Conservation (phyloP, 2,888 invertebrate genomes). For the Polylopha cassiicola region DNA sequence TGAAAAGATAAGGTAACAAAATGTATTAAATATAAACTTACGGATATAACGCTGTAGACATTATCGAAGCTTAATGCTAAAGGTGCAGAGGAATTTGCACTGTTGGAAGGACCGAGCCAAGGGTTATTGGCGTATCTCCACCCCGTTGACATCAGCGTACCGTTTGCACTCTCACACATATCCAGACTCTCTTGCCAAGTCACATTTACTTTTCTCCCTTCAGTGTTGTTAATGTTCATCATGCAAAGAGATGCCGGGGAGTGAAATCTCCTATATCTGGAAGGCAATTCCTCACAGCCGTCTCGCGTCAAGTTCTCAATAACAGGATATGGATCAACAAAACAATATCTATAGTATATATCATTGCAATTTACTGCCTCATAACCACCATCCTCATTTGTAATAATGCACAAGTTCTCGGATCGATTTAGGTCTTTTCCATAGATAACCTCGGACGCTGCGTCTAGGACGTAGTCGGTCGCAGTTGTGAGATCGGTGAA, state of each 20-base stretch:
- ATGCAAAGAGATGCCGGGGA: conserved; percentile 59
- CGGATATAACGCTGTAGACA: conserved; percentile 36
- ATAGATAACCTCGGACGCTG: conserved; percentile 42
- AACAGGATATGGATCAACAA: conserved; percentile 50
- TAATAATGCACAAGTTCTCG: conserved; percentile 54
- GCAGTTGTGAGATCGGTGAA: conserved; percentile 54
- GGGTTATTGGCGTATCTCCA: conserved; percentile 63
- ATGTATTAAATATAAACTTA: conserved; percentile 26
- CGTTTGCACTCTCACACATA: conserved; percentile 46
- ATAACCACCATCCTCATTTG: conserved; percentile 47
- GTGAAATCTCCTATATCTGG: conserved; percentile 46
- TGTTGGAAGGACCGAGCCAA: conserved; percentile 30
- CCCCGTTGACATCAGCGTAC: conserved; percentile 53
- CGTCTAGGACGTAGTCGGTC: conserved; percentile 41
- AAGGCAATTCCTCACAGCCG: conserved; percentile 41
- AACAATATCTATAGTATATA: conserved; percentile 57
- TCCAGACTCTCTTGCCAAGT: conserved; percentile 58
- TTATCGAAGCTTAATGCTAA: conserved; percentile 44
- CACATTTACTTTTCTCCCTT: conserved; percentile 51
- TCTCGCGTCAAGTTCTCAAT: conserved; percentile 34
- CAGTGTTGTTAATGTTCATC: conserved; percentile 37
- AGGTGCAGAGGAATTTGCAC: conserved; percentile 40
- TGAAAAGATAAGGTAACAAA: too few species aligned
- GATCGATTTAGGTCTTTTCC: conserved; percentile 35
- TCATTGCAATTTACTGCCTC: conserved; percentile 54